These are phyloP conservation scores for Scolopax mira DNA, from an alignment of 2,113 vertebrate species.

Conservation along the genomic window DNA sequence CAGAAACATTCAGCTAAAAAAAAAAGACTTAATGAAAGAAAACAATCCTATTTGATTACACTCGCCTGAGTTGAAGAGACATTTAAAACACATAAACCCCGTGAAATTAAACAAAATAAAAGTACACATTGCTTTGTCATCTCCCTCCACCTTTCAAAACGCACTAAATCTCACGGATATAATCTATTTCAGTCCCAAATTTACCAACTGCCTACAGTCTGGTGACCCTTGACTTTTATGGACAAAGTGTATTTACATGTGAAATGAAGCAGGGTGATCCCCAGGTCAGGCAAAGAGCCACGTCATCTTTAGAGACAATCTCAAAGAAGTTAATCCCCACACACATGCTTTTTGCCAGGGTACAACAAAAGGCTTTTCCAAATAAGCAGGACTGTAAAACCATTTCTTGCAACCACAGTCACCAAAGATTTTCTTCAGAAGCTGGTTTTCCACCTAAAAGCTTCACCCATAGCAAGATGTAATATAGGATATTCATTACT, in stretches of 20 bases:
- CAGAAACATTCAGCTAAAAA: neutral
- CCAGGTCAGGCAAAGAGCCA: neutral
- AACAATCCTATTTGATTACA: neutral
- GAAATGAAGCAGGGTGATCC: neutral
- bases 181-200: neutral
- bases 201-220: neutral
- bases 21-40: neutral
- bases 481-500: neutral
- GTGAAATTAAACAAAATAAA: neutral
- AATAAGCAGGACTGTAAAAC: neutral
- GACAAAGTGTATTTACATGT: neutral
- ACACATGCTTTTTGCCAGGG: neutral
- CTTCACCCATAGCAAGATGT: neutral
- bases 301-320: neutral
- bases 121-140: neutral
- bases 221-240: neutral
- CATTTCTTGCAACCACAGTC: neutral
- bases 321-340: neutral
- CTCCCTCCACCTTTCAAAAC: neutral
- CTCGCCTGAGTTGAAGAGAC: neutral
- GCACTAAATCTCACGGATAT: neutral
- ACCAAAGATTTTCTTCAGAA: neutral
- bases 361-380: neutral
- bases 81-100: neutral
- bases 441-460: neutral